Evolutionary conservation across 2,113 vertebrate genomes (phyloP).

Genomic region (Megaceryle maxima): DNA sequence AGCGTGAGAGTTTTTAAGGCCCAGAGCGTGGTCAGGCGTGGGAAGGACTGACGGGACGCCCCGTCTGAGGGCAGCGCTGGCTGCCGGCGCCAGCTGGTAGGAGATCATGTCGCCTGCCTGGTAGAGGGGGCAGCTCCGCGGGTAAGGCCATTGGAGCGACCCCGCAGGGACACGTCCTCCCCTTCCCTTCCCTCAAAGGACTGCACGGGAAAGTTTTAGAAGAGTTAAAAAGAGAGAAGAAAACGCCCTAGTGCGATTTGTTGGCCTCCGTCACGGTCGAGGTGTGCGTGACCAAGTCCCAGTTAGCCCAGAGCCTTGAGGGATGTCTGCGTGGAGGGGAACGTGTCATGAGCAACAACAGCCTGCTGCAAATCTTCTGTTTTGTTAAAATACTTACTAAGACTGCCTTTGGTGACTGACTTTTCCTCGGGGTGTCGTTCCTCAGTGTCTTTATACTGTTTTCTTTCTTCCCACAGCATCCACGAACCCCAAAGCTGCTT

Average conservation of each 20-base stretch:
- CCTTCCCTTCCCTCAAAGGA: neutral
- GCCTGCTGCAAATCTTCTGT: neutral
- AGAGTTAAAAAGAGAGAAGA: neutral
- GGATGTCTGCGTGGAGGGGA: neutral
- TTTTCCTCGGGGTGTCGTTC: accelerated
- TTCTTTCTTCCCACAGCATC: conserved; percentile 73
- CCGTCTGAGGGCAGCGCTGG: neutral
- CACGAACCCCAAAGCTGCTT: conserved; percentile 85
- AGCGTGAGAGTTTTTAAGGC: neutral
- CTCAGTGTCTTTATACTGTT: neutral
- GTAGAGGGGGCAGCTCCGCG: neutral
- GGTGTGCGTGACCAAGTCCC: neutral
- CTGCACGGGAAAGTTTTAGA: neutral
- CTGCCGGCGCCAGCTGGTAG: neutral
- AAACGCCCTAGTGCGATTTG: neutral
- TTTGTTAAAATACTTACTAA: neutral
- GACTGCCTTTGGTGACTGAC: neutral
- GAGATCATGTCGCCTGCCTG: neutral
- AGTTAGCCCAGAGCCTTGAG: neutral
- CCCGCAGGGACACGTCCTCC: neutral
- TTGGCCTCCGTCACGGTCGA: accelerated
- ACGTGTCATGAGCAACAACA: neutral
- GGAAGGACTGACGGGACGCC: neutral
- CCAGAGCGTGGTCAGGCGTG: neutral
- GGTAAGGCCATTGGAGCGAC: neutral